Conservation (phyloP, 2,113 vertebrate species). For the Laticauda colubrina region DNA sequence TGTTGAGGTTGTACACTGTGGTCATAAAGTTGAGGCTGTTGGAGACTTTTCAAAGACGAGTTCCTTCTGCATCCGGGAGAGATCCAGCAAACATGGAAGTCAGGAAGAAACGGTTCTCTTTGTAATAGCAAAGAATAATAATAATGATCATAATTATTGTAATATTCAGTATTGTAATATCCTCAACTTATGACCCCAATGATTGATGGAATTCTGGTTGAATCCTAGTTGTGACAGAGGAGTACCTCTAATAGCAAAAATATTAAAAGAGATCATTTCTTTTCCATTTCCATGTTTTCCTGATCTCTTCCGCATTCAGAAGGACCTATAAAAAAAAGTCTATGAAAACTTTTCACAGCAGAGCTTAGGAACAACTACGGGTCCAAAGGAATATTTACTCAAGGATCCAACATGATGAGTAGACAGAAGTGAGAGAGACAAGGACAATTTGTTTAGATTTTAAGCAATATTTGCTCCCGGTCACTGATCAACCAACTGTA, state of each 20-base stretch:
- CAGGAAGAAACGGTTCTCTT: neutral
- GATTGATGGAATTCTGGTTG: too few species aligned
- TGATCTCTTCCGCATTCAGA: neutral
- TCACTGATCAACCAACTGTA: neutral
- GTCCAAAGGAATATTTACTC: slow-evolving; percentile 23
- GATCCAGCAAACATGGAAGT: neutral
- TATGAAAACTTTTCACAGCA: neutral
- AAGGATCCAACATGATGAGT: neutral
- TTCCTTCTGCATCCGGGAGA: neutral
- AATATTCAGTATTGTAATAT: too few species aligned
- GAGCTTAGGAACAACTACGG: neutral
- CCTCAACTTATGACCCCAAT: too few species aligned
- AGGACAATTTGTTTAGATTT: neutral
- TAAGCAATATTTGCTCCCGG: slow-evolving; percentile 3
- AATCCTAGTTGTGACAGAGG: too few species aligned
- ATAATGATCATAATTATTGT: too few species aligned
- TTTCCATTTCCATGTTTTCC: neutral
- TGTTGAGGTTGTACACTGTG: too few species aligned
- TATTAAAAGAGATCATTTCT: neutral
- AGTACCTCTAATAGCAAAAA: neutral
- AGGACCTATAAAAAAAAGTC: neutral
- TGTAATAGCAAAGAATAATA: too few species aligned
- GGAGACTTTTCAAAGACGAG: neutral
- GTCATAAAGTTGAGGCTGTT: too few species aligned
- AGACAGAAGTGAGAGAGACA: neutral